Base-by-base conservation (phyloP, 1,140 invertebrate genomes). In the Frieseomelitta varia region DNA sequence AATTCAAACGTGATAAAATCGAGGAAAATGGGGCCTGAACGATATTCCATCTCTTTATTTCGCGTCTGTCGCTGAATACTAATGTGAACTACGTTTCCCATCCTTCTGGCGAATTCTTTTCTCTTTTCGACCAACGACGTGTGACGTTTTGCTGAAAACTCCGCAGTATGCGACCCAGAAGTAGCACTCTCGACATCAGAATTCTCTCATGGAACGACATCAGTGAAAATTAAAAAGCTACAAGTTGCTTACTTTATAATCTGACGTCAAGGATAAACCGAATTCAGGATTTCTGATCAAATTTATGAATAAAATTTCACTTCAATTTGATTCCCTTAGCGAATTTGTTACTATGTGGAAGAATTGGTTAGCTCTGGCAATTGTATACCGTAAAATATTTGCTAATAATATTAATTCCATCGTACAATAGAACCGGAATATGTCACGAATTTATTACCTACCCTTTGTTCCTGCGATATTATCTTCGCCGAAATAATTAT, bases 1-100 rank as follows among this genome's bases (percentile, higher is more conserved):
- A 61, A 76, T 76, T 76, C 55, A 1, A 39, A 76, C 56, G 55
- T 19, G 55, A 76, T 76, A 39, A 15, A 61, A 61, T 34, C 11
- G 55, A 34, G 2, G 24, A 61, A 47, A 76, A 58, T 39, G 21
- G 56, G 10, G 61, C 34, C 10, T 14, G 56, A 63, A 11, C 74
- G 56, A 19, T 39, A 6, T 24, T 58, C 19, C 21, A n/a, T 17
- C 39, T 19, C 34, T 61, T 61, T 27, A 47, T 47, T 8, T 47
- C 21, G 14, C 4, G 1, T 11, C 10, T 12, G 2, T 24, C 10
- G 8, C 0, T 47, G 34, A 76, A 76, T 76, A 58, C 17, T n/a
- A 34, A 58, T 12, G 21, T 34, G 24, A 73, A 4, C 17, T 17
- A 11, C 15, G 11, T 53, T 39, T 53, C 17, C 19, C 47, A 11